phyloP scores from a whole-genome alignment of 2,888 invertebrate species.

The Caenorhabditis afra region DNA sequence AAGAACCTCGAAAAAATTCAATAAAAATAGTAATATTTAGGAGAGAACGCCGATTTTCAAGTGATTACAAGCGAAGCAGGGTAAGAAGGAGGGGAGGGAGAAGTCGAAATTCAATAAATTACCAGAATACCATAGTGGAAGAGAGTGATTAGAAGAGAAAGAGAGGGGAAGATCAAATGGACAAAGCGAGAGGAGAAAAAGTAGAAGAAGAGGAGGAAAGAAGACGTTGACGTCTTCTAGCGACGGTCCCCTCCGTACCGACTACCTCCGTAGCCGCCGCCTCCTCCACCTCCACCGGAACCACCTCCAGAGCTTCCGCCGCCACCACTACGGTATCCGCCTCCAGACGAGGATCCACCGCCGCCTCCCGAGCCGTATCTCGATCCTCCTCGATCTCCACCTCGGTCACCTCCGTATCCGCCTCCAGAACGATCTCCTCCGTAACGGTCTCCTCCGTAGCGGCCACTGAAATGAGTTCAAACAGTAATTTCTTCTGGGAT shows the following conservation, averaged over 20 bases:
- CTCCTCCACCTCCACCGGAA: conserved; percentile 26
- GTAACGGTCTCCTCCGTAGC: conserved; percentile 34
- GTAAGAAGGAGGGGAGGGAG: no score
- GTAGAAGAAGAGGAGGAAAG: background rate
- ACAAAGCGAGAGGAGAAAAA: background rate
- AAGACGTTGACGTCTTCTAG: background rate
- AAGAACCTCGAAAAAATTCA: no score
- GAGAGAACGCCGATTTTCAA: no score
- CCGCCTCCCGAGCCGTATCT: conserved; percentile 44
- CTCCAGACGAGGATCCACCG: conserved; percentile 21
- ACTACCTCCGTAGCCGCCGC: conserved; percentile 34
- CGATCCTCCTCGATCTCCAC: conserved; percentile 52
- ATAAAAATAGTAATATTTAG: no score
- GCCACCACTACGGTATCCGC: conserved; percentile 32
- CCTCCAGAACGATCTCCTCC: conserved; percentile 27
- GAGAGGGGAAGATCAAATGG: background rate
- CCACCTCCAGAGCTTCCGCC: conserved; percentile 31
- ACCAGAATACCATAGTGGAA: background rate
- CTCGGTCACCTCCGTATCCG: conserved; percentile 50
- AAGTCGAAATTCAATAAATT: no score
- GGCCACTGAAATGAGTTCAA: conserved; percentile 27
- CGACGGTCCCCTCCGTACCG: conserved; percentile 55
- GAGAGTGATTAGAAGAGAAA: background rate
- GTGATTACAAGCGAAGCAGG: no score
- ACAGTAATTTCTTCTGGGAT: no score